phyloP scores from a whole-genome alignment of 2,113 vertebrate genomes.

The Psittacula cyanocephala region DNA sequence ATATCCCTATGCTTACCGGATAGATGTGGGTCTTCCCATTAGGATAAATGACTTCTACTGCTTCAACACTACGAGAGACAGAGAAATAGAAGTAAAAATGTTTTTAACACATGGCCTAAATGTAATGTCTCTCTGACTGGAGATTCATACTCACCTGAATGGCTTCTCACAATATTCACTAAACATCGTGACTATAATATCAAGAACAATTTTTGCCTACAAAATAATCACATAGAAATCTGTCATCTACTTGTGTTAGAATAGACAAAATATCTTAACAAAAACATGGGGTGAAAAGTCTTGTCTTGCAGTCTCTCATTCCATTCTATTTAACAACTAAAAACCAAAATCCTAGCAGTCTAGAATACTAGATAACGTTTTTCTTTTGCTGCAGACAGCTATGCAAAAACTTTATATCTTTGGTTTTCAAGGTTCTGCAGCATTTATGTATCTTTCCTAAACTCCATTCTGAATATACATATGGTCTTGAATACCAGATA shows the following conservation, averaged over 20 bases:
- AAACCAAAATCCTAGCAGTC: not conserved
- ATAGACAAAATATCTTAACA: not conserved
- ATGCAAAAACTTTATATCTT: not conserved
- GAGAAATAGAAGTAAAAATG: not conserved
- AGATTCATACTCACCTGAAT: constrained; percentile 86
- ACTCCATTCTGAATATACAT: not conserved
- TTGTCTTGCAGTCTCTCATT: not conserved
- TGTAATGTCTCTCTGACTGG: not conserved
- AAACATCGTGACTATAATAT: constrained; percentile 95
- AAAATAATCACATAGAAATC: constrained; percentile 29
- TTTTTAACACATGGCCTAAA: not conserved
- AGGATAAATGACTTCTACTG: constrained; percentile 87
- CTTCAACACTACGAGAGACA: constrained; percentile 82
- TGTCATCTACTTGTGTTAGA: not conserved
- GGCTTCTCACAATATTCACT: constrained; percentile 92
- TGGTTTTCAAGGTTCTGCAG: not conserved
- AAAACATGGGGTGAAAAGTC: not conserved
- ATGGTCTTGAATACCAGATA: not conserved
- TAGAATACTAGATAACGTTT: not conserved
- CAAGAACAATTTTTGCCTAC: constrained; percentile 94
- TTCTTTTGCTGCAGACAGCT: not conserved
- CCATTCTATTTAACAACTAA: not conserved
- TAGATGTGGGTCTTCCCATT: constrained; percentile 85
- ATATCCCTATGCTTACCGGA: constrained; percentile 74
- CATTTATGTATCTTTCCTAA: not conserved